Conservation (phyloP, 2,888 invertebrate species). For the Mesorhabditis belari region DNA sequence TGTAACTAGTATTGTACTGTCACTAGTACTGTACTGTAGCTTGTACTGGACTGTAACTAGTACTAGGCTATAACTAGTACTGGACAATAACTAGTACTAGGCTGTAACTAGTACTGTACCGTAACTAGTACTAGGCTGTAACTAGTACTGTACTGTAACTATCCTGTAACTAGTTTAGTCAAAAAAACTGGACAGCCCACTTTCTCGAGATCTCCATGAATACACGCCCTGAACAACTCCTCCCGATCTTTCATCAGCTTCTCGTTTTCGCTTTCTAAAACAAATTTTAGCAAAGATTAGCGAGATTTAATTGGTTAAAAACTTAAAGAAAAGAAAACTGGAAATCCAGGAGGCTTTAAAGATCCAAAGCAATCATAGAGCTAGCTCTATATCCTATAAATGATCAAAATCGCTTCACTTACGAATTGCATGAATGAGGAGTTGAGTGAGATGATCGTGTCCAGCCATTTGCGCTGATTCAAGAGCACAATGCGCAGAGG, state of each 20-base stretch:
- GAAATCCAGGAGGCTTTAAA: neutral
- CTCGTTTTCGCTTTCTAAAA: constrained; percentile 29
- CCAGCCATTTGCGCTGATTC: constrained; percentile 68
- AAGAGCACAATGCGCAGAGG: constrained; percentile 67
- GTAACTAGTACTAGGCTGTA: no score
- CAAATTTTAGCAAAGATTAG: no score
- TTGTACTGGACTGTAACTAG: no score
- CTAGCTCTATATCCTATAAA: no score
- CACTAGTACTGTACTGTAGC: no score
- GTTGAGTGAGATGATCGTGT: constrained; percentile 58
- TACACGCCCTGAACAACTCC: constrained; percentile 71
- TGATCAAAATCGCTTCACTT: constrained; percentile 6
- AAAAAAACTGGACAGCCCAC: constrained; percentile 56
- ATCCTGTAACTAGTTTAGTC: neutral
- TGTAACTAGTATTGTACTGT: no score
- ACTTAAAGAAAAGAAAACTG: neutral
- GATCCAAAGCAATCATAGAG: neutral
- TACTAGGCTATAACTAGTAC: no score
- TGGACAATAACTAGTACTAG: no score
- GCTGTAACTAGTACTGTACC: no score
- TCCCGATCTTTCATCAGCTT: constrained; percentile 52
- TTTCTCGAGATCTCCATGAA: constrained; percentile 67
- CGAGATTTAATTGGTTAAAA: no score
- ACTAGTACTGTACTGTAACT: no score
- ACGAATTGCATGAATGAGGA: constrained; percentile 42